Evolutionary conservation across 2,113 vertebrate species (phyloP).

Genomic region (Puma concolor): DNA sequence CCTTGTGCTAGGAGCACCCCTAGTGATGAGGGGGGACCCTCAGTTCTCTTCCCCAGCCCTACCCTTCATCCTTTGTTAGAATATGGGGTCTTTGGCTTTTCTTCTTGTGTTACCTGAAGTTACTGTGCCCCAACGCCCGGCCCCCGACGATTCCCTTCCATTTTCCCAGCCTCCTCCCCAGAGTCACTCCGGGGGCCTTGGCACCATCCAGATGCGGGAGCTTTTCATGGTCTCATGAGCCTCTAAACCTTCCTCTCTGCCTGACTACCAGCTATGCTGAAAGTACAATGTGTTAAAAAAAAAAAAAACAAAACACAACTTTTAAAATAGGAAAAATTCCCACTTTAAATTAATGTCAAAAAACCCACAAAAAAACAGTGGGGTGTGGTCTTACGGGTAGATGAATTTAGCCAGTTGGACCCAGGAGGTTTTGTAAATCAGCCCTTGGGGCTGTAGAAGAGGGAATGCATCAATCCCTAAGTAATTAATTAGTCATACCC

Average conservation of each 20-base stretch:
- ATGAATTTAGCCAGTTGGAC: background rate
- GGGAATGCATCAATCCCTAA: background rate
- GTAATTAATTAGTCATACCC: background rate
- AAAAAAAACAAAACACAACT: background rate
- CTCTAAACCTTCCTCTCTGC: background rate
- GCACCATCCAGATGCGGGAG: background rate
- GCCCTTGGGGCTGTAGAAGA: background rate
- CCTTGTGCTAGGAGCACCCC: background rate
- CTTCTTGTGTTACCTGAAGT: background rate
- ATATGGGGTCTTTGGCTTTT: background rate
- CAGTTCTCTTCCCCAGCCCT: background rate
- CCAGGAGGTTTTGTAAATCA: background rate
- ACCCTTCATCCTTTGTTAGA: background rate
- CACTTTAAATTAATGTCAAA: background rate
- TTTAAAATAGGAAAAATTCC: background rate
- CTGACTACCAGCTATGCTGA: background rate
- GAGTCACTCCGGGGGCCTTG: background rate
- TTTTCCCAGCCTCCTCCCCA: background rate
- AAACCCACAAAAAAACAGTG: background rate
- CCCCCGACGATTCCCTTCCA: background rate
- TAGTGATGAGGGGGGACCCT: background rate
- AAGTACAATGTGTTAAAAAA: background rate
- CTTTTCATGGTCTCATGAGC: background rate
- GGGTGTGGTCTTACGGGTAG: background rate
- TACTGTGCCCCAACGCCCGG: background rate